Evolutionary conservation across 2,797 vertebrate species (phyloP).

Genomic region (Falco rusticolus): DNA sequence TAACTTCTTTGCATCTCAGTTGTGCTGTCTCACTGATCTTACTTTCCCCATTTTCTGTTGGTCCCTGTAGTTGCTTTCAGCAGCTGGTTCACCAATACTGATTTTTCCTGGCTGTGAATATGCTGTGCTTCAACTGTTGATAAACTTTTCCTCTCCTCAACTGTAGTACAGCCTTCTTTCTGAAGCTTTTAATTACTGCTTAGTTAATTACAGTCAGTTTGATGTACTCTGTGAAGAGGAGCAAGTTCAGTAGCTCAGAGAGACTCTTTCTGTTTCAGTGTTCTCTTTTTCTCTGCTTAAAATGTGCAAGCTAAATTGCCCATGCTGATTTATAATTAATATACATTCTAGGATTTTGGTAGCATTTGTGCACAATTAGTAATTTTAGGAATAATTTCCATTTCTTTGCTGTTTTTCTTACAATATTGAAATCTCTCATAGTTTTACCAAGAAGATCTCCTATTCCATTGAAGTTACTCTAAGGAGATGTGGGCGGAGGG

Average conservation of each 20-base stretch:
- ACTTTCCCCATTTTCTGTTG: background rate
- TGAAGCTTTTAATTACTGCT: background rate
- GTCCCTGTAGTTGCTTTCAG: background rate
- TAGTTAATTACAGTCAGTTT: slow-evolving; percentile 2
- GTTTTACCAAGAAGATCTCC: background rate
- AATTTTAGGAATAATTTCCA: background rate
- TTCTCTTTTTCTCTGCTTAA: background rate
- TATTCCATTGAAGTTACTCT: background rate
- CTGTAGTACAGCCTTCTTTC: background rate
- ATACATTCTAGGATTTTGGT: background rate
- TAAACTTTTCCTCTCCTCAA: background rate
- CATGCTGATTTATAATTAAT: background rate
- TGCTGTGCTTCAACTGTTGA: background rate
- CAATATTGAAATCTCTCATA: background rate
- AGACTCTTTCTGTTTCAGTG: background rate
- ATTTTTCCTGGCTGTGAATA: background rate
- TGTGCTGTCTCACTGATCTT: background rate
- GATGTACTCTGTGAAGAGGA: background rate
- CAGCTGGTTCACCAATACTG: background rate
- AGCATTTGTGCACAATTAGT: background rate
- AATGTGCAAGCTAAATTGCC: background rate
- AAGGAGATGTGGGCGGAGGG: background rate
- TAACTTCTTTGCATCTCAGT: background rate
- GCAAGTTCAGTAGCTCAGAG: background rate
- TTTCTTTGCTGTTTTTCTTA: background rate